Conservation (phyloP, 2,888 invertebrate genomes). For the Candidula unifasciata region DNA sequence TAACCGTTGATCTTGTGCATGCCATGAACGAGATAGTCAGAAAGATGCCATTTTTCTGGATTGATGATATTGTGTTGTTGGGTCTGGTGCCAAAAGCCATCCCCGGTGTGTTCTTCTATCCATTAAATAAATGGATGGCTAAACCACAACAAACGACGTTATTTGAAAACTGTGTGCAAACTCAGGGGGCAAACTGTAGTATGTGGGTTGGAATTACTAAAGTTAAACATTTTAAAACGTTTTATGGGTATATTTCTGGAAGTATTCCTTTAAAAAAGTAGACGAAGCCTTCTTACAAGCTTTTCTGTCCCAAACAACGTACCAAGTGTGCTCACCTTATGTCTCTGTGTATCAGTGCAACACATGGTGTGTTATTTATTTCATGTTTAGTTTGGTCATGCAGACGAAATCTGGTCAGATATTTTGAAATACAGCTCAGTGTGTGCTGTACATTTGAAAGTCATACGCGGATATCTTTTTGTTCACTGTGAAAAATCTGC, state of each 20-base stretch:
- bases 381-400: too few relatives aligned
- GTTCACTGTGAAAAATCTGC: too few relatives aligned
- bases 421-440: too few relatives aligned
- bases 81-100: slow-evolving; percentile 71
- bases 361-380: too few relatives aligned
- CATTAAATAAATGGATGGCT: background rate
- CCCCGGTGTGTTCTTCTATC: slow-evolving; percentile 55
- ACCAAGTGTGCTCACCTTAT: too few relatives aligned
- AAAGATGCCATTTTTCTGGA: slow-evolving; percentile 75
- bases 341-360: too few relatives aligned
- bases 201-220: background rate
- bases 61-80: slow-evolving; percentile 76
- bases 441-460: too few relatives aligned
- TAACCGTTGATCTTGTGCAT: slow-evolving; percentile 67
- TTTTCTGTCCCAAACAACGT: too few relatives aligned
- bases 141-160: too few relatives aligned
- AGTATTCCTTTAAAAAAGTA: background rate
- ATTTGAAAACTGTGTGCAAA: background rate
- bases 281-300: too few relatives aligned
- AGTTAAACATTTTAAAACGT: background rate
- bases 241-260: background rate
- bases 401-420: too few relatives aligned
- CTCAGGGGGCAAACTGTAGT: background rate
- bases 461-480: too few relatives aligned
- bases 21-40: slow-evolving; percentile 66